Percentiles rank a stretch among this genome's conserved stretches.
phyloP scores from a whole-genome alignment of 2,113 vertebrate species.

The Calypte anna region DNA sequence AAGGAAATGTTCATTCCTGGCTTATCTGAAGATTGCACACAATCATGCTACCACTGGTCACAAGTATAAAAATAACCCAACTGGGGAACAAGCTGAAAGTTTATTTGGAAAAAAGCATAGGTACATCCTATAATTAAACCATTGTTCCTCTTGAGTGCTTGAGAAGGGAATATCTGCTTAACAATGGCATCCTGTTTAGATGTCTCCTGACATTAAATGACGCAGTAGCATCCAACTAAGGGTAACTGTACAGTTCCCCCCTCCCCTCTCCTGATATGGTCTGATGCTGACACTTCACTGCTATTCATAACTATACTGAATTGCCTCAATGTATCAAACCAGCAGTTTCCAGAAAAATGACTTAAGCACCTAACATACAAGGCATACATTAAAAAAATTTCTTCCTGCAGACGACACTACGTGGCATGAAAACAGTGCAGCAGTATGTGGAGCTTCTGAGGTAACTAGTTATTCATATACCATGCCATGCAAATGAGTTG shows the following conservation, averaged over 20 bases:
- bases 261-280: background rate
- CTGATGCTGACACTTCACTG: background rate
- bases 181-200: conserved; percentile 47
- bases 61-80: conserved; percentile 41
- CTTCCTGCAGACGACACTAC: background rate
- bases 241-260: background rate
- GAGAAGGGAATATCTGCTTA: conserved; percentile 31
- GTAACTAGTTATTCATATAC: background rate
- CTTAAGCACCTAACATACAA: background rate
- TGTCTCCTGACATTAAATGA: conserved; percentile 21
- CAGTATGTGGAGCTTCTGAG: conserved; percentile 3
- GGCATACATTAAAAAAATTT: background rate
- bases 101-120: conserved; percentile 45
- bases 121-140: conserved; percentile 52
- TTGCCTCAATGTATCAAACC: background rate
- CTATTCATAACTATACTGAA: background rate
- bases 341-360: background rate
- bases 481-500: conserved; percentile 10
- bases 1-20: conserved; percentile 20
- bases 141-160: conserved; percentile 26
- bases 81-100: conserved; percentile 40
- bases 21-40: conserved; percentile 33
- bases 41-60: background rate
- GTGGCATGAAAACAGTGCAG: background rate
- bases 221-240: background rate